A percentile compares a stretch with the other conserved stretches of the same genome.
These are phyloP conservation scores for Carpatolechia fugitivella DNA, from an alignment of 2,888 invertebrate genomes.

Conservation along the genomic window DNA sequence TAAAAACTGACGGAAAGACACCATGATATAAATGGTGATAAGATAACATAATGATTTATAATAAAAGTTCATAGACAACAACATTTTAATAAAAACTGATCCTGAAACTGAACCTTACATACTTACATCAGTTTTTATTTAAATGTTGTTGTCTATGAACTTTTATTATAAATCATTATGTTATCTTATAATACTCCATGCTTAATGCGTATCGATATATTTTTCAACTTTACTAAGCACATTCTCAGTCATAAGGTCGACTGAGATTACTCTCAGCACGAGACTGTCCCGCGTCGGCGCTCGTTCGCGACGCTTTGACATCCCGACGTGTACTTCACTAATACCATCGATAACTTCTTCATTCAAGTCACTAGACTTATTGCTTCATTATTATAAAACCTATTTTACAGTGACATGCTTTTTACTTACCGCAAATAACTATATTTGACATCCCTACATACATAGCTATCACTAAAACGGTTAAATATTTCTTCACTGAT, in stretches of 20 bases:
- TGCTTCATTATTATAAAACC: neutral
- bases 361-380: neutral
- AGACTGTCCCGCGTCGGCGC: conserved; percentile 77
- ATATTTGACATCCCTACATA: conserved; percentile 72
- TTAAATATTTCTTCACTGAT: conserved; percentile 17
- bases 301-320: conserved; percentile 79
- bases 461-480: conserved; percentile 35
- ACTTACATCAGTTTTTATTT: too few species aligned
- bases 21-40: too few species aligned
- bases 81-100: conserved; percentile 9
- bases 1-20: too few species aligned
- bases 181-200: too few species aligned
- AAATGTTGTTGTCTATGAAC: too few species aligned
- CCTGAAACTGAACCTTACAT: too few species aligned
- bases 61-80: neutral
- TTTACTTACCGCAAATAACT: neutral
- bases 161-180: too few species aligned
- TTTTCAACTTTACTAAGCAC: conserved; percentile 31
- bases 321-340: conserved; percentile 59
- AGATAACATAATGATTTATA: too few species aligned
- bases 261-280: conserved; percentile 78
- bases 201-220: conserved; percentile 36
- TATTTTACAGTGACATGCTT: neutral
- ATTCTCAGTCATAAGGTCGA: conserved; percentile 60
- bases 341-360: conserved; percentile 22